Conservation (phyloP, 2,113 vertebrate species). For the Dolichallabes microphthalmus region DNA sequence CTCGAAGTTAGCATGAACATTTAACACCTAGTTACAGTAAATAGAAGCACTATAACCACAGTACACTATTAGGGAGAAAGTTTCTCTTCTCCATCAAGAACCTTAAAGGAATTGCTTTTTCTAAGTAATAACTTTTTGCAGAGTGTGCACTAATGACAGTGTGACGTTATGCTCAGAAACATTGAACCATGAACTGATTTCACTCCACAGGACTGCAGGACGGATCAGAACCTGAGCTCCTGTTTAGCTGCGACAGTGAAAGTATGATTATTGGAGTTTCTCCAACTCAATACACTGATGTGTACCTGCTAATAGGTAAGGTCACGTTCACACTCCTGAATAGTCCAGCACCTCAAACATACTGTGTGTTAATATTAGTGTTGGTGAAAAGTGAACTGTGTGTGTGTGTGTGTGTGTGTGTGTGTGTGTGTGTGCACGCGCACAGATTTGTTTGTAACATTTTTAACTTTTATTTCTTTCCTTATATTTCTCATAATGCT, state of each 20-base stretch:
- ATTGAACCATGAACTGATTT: not conserved
- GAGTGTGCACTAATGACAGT: not conserved
- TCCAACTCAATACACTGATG: not conserved
- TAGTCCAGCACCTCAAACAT: not conserved
- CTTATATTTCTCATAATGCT: no score
- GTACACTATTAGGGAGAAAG: no score
- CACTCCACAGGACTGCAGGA: not conserved
- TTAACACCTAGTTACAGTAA: no score
- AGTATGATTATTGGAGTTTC: conserved; percentile 6
- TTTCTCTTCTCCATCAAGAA: not conserved
- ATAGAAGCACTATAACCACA: no score
- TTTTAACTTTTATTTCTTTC: no score
- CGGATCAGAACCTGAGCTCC: no score
- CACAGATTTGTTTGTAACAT: not conserved
- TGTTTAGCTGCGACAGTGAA: not conserved
- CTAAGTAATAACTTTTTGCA: not conserved
- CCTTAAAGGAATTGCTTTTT: not conserved
- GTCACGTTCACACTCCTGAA: not conserved
- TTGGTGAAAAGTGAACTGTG: no score
- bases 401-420: not conserved
- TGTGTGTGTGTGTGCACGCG: not conserved
- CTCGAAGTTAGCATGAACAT: no score
- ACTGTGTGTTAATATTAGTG: no score
- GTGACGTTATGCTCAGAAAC: not conserved
- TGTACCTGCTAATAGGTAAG: conserved; percentile 16